These are phyloP conservation scores for Takifugu flavidus DNA, from an alignment of 2,113 vertebrate species.

Conservation along the genomic window DNA sequence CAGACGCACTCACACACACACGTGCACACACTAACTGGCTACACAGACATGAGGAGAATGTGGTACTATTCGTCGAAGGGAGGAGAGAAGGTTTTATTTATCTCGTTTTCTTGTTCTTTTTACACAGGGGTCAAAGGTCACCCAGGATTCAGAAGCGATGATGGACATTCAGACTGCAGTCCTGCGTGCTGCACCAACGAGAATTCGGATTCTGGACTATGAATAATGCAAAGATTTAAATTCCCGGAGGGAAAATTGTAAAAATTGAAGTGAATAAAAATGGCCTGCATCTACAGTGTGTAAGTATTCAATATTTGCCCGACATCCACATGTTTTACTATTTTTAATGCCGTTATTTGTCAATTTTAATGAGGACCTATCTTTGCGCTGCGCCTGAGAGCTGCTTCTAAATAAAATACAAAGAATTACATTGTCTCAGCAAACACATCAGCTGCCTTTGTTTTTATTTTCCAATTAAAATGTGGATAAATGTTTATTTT, in stretches of 20 bases:
- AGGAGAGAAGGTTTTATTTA: slow-evolving; percentile 1
- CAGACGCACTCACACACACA: slow-evolving; percentile 2
- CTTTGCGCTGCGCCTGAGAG: neutral
- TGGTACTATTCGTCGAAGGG: neutral
- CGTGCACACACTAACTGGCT: neutral
- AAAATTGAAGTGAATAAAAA: too few relatives aligned
- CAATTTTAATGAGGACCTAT: neutral
- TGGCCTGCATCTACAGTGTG: too few relatives aligned
- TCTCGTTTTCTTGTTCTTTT: too few relatives aligned
- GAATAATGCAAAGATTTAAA: too few relatives aligned
- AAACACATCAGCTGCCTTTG: neutral
- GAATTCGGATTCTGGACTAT: too few relatives aligned
- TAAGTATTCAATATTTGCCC: neutral
- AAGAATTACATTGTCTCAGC: neutral
- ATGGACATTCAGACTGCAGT: too few relatives aligned
- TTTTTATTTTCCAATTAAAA: neutral
- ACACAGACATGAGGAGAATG: neutral
- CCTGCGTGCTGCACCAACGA: too few relatives aligned
- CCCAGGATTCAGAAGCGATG: too few relatives aligned
- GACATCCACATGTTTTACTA: neutral
- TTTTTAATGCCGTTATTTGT: neutral
- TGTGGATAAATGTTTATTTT: too few relatives aligned
- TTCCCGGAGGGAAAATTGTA: too few relatives aligned
- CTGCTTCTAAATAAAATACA: neutral
- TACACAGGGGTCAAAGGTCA: too few relatives aligned